phyloP scores from a whole-genome alignment of 2,888 invertebrate genomes.

The Macaria notata region DNA sequence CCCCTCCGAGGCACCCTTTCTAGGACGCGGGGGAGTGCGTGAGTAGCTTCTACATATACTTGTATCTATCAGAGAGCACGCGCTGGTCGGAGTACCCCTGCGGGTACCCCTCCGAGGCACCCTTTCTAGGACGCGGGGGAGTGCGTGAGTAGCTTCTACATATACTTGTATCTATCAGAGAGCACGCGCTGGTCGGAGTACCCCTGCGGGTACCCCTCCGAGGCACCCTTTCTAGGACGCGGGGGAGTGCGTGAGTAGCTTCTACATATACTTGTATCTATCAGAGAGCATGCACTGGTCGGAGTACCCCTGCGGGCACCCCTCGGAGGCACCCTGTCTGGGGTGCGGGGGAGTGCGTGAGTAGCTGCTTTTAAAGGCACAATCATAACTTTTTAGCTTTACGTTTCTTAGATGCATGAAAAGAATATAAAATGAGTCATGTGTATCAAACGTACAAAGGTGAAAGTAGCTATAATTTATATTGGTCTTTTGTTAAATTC shows the following conservation, averaged over 20 bases:
- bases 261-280: too few relatives aligned
- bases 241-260: slow-evolving; percentile 82
- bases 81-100: slow-evolving; percentile 87
- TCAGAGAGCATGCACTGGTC: too few relatives aligned
- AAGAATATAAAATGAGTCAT: too few relatives aligned
- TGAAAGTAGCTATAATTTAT: too few relatives aligned
- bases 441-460: too few relatives aligned
- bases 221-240: slow-evolving; percentile 87
- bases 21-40: slow-evolving; percentile 83
- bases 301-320: too few relatives aligned
- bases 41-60: slow-evolving; percentile 76
- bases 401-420: too few relatives aligned
- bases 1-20: slow-evolving; percentile 89
- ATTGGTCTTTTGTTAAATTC: too few relatives aligned
- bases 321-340: too few relatives aligned
- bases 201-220: slow-evolving; percentile 91
- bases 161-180: too few relatives aligned
- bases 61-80: too few relatives aligned
- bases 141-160: slow-evolving; percentile 84
- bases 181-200: slow-evolving; percentile 84
- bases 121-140: slow-evolving; percentile 84
- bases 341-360: slow-evolving; percentile 65
- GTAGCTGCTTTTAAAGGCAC: slow-evolving; percentile 53
- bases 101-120: slow-evolving; percentile 90
- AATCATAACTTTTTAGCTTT: too few relatives aligned